Base-by-base conservation (phyloP, 2,888 invertebrate species). In the Pheosia tremula region DNA sequence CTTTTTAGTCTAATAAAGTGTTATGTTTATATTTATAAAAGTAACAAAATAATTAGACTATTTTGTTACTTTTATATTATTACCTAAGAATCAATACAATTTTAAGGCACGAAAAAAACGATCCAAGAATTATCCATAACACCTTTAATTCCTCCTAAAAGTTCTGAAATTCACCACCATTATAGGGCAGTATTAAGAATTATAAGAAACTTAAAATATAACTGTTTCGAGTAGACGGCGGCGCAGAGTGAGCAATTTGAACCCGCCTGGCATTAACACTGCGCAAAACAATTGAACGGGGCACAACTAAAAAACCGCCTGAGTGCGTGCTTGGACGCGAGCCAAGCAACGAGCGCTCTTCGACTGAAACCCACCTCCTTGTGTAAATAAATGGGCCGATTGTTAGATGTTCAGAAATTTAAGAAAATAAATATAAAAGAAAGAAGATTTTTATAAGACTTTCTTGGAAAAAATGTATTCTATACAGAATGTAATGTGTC, bases 281-380 rank as follows among this genome's bases (percentile, higher is more conserved):
- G 61, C 65, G 64, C 67, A 70, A 71, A 71, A 71, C 74, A 74
- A 74, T 72, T 74, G 72, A 66, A 68, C 55, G 38, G 6, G 6
- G n/a, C 13, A 3, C 5, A 66, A 67, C 66, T 68, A 62, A 74
- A 72, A 72, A 74, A 64, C 24, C 64, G 66, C 57, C 59, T 50
- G 63, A 74, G 75, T 65, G 69, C 66, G 72, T 67, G 64, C 59
- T 59, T 74, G 74, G 74, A 67, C 59, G 59, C 60, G 56, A 53
- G 74, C 74, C 74, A 74, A 55, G 13, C 5, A 11, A 63, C 63
- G 5, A 56, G 47, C 63, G 65, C 65, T 67, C 68, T 58, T 62
- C 63, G 59, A 59, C 37, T 41, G 69, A 62, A 69, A 71, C 69
- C 69, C 62, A 57, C 63, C 68, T 55, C 57, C 53, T 59, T 13